Evolutionary conservation across 2,797 vertebrate species (phyloP).

Genomic region (Leptoclinus maculatus): DNA sequence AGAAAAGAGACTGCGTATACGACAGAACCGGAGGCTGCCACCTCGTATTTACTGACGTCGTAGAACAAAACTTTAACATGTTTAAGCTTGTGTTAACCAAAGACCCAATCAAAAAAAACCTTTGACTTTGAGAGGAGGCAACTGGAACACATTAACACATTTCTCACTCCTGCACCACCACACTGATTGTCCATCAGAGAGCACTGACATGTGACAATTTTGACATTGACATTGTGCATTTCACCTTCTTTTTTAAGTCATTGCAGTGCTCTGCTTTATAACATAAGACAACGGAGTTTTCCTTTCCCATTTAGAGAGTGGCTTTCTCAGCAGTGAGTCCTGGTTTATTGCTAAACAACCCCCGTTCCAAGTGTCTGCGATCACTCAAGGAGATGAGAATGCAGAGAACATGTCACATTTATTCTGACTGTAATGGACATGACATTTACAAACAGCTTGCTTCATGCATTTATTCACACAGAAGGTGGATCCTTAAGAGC

Average conservation of each 20-base stretch:
- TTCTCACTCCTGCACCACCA: background rate
- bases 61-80: no score
- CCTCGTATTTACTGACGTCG: background rate
- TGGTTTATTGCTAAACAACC: background rate
- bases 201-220: no score
- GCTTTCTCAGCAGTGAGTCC: conserved; percentile 10
- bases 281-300: background rate
- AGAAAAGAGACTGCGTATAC: no score
- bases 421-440: conserved; percentile 22
- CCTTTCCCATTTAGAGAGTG: conserved; percentile 18
- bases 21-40: no score
- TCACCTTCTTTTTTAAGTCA: background rate
- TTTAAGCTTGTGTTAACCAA: no score
- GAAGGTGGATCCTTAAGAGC: conserved; percentile 8
- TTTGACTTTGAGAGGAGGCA: background rate
- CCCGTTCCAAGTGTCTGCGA: background rate
- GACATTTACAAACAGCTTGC: conserved; percentile 23
- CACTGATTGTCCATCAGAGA: background rate
- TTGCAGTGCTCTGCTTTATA: background rate
- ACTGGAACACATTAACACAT: background rate
- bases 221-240: background rate
- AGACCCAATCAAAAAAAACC: no score
- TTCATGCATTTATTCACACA: background rate
- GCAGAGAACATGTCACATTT: conserved; percentile 7
- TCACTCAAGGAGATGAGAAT: conserved; percentile 10